These are phyloP conservation scores for Carposina sasakii DNA, from an alignment of 1,140 invertebrate species.

Conservation along the genomic window DNA sequence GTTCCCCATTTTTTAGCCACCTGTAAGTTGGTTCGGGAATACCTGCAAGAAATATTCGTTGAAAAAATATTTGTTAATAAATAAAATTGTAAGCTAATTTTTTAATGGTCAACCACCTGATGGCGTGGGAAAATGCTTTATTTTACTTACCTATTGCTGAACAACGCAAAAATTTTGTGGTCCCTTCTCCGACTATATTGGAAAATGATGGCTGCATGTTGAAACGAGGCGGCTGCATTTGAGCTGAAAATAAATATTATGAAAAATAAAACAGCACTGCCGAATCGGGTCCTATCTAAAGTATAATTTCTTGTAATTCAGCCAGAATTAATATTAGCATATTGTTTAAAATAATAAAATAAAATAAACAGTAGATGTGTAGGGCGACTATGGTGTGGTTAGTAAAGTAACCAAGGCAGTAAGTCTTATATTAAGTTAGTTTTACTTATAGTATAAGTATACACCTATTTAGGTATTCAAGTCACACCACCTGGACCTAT, in stretches of 20 bases:
- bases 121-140: neutral
- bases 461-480: too few relatives aligned
- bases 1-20: conserved; percentile 89
- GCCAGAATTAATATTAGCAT: too few relatives aligned
- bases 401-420: too few relatives aligned
- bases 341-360: too few relatives aligned
- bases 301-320: too few relatives aligned
- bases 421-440: too few relatives aligned
- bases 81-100: neutral
- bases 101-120: neutral
- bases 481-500: too few relatives aligned
- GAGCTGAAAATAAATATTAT: conserved; percentile 57
- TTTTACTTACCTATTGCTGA: conserved; percentile 84
- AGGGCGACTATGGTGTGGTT: too few relatives aligned
- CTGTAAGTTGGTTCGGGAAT: conserved; percentile 90
- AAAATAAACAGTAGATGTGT: too few relatives aligned
- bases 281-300: too few relatives aligned
- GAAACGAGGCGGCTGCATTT: conserved; percentile 86
- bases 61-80: neutral
- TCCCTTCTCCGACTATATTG: conserved; percentile 87
- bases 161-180: conserved; percentile 92
- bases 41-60: conserved; percentile 71
- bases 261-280: too few relatives aligned
- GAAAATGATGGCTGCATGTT: conserved; percentile 86
- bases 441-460: too few relatives aligned